phyloP scores from a whole-genome alignment of 2,113 vertebrate species.

The Peucedramus taeniatus region DNA sequence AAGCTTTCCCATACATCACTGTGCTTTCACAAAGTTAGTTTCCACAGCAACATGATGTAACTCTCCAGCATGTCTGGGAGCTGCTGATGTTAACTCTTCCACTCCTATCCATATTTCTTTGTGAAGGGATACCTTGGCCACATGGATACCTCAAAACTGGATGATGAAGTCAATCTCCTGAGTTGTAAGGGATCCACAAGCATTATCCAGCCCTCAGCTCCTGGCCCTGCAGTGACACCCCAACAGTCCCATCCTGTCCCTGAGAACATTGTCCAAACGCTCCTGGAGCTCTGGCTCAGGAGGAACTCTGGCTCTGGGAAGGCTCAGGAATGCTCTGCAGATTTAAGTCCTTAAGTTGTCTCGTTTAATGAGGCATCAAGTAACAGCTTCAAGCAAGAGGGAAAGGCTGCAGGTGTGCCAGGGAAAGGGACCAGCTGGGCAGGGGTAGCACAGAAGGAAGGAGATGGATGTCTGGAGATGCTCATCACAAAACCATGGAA shows the following conservation, averaged over 20 bases:
- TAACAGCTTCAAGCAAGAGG: neutral
- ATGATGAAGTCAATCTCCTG: neutral
- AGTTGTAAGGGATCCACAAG: neutral
- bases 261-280: fast-evolving
- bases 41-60: conserved; percentile 76
- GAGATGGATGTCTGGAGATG: neutral
- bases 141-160: neutral
- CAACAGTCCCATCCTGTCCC: neutral
- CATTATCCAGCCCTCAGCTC: neutral
- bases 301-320: neutral
- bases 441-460: neutral
- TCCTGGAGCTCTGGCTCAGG: neutral
- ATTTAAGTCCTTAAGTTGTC: neutral
- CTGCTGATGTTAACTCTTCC: conserved; percentile 68
- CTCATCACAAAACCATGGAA: neutral
- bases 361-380: neutral
- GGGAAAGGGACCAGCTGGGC: neutral
- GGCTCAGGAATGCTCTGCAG: neutral
- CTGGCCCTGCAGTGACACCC: neutral
- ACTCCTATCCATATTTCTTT: neutral
- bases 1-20: conserved; percentile 72
- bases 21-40: conserved; percentile 73
- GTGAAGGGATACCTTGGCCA: neutral
- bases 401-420: neutral
- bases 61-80: conserved; percentile 11